Base-by-base conservation (phyloP, 2,797 vertebrate genomes). In the Myotis vivesi region DNA sequence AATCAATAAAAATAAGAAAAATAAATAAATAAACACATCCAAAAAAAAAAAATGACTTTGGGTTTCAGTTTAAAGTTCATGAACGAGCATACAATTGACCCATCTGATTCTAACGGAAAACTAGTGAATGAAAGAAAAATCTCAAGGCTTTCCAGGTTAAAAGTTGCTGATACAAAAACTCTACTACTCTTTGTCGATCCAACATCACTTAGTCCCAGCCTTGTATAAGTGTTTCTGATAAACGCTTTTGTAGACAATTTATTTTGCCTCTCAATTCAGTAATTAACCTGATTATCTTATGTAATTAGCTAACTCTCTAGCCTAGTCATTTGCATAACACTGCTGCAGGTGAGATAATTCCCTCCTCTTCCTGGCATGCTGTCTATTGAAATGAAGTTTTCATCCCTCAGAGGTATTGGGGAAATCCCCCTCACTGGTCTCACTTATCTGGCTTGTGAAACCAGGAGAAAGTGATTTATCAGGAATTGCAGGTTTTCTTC, bases 241-340 rank as follows among this genome's bases (percentile, higher is more conserved):
- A 95, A 51, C 82, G 68, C 79, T 83, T 77, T 62, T 81, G 33
- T 62, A 81, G 28, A 85, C 6, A 92, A 81, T 92, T 92, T 68
- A 85, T 13, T 87, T 88, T 85, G 30, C 19, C 51, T 59, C 57
- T 82, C 20, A 82, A 30, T 79, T 88, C 75, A 28, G 23, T 66
- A 94, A 95, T 90, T 85, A 90, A 84, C 17, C 33, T 81, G 33
- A 90, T 77, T 75, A 77, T 38, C 22, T 49, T 10, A 76, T 13
- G 23, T 85, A 90, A 89, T 71, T 87, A 92, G 36, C 51, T 80
- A 55, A 82, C 87, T 73, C 16, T 23, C 17, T 69, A 57, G 55
- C 15, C 55, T 79, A 64, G 20, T 57, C 23, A 81, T 82, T 85
- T 93, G 79, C 55, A 30, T 9, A 91, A 23, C n/a, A 36, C 10